Evolutionary conservation across 2,113 vertebrate species (phyloP).

Genomic region (Heterocephalus glaber): DNA sequence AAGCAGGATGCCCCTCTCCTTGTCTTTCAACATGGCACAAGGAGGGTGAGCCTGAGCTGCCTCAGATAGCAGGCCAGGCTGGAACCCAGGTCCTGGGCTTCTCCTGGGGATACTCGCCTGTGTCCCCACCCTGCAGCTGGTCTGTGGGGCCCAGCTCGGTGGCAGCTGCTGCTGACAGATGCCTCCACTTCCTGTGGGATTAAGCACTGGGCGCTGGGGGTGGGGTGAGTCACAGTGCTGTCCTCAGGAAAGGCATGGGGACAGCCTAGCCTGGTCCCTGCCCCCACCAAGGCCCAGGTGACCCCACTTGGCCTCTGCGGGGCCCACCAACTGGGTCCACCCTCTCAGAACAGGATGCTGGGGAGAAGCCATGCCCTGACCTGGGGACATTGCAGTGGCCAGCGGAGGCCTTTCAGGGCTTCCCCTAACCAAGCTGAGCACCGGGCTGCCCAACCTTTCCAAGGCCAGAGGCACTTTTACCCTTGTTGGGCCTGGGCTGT

Average conservation of each 20-base stretch:
- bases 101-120: neutral
- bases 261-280: neutral
- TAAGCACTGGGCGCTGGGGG: conserved; percentile 46
- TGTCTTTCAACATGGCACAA: rapidly evolving
- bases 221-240: conserved; percentile 47
- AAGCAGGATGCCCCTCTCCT: neutral
- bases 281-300: neutral
- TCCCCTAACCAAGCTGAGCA: neutral
- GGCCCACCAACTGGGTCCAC: neutral
- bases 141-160: neutral
- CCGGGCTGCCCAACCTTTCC: neutral
- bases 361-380: neutral
- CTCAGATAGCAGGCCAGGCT: neutral
- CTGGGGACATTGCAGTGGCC: no score
- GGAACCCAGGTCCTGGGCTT: neutral
- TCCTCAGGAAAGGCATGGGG: neutral
- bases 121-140: neutral
- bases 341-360: neutral
- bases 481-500: neutral
- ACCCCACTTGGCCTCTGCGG: rapidly evolving
- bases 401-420: neutral
- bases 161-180: conserved; percentile 72
- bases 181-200: conserved; percentile 77
- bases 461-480: neutral
- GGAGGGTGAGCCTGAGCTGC: rapidly evolving